Percentiles rank a stretch among this genome's conserved stretches.
Conservation (phyloP, 2,888 invertebrate genomes). For the Thymelicus sylvestris region DNA sequence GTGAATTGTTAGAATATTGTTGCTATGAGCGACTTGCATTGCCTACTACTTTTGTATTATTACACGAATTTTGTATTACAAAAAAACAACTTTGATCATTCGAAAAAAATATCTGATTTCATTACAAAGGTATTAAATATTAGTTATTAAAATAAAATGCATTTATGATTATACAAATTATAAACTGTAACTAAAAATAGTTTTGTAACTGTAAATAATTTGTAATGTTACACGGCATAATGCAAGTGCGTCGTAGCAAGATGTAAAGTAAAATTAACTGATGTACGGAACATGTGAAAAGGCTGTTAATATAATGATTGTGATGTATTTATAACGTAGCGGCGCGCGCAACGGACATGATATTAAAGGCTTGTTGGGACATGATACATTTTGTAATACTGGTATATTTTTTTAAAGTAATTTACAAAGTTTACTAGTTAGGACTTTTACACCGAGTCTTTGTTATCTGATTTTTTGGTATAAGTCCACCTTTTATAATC, state of each 20-base stretch:
- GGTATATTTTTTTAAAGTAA: no score
- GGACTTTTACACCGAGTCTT: no score
- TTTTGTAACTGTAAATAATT: background rate
- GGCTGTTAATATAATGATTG: conserved; percentile 73
- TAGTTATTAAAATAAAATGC: background rate
- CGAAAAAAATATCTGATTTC: no score
- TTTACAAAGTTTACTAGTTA: no score
- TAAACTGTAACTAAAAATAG: background rate
- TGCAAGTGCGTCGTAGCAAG: conserved; percentile 28
- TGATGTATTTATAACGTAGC: conserved; percentile 72
- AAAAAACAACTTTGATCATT: background rate
- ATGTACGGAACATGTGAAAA: conserved; percentile 70
- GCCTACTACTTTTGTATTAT: background rate
- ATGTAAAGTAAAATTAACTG: conserved; percentile 26
- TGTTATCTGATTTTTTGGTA: no score
- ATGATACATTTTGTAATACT: background rate
- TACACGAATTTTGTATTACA: background rate
- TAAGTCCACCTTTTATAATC: no score
- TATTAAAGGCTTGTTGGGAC: conserved; percentile 17
- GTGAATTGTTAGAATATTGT: conserved; percentile 19
- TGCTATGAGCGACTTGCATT: conserved; percentile 29
- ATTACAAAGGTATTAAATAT: no score
- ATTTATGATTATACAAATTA: background rate
- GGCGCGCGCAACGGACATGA: conserved; percentile 68
- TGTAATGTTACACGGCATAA: conserved; percentile 3